Conservation (phyloP, 2,113 vertebrate species). For the Alexandromys fortis region DNA sequence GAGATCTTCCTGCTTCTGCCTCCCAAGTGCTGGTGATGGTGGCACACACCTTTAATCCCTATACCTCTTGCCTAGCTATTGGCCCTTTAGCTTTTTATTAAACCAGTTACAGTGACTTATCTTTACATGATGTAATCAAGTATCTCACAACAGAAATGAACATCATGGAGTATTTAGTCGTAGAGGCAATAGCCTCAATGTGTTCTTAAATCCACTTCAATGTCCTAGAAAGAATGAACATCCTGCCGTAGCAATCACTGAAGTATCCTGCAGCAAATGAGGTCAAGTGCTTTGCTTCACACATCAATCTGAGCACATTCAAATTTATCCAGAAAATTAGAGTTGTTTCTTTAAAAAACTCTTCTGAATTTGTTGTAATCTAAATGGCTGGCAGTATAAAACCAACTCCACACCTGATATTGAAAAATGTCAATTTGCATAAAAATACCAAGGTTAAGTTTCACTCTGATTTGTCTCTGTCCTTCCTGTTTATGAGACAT, state of each 20-base stretch:
- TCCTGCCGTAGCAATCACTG: slow-evolving; percentile 66
- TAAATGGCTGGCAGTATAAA: slow-evolving; percentile 81
- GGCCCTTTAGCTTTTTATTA: neutral
- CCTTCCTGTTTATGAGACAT: slow-evolving; percentile 39
- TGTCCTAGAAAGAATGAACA: slow-evolving; percentile 54
- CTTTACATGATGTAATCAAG: neutral
- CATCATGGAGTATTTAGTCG: slow-evolving; percentile 53
- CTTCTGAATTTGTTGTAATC: slow-evolving; percentile 81
- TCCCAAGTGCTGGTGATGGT: too few relatives aligned
- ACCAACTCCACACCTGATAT: slow-evolving; percentile 72
- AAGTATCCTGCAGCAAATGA: slow-evolving; percentile 75
- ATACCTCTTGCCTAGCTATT: neutral
- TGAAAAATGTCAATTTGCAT: slow-evolving; percentile 56
- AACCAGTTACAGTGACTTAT: neutral
- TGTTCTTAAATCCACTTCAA: slow-evolving; percentile 53
- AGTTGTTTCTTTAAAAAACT: slow-evolving; percentile 28
- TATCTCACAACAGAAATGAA: neutral
- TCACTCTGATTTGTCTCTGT: slow-evolving; percentile 49
- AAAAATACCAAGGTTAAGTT: slow-evolving; percentile 39
- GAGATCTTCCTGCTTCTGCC: too few relatives aligned
- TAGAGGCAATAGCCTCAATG: slow-evolving; percentile 1
- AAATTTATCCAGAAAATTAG: slow-evolving; percentile 76
- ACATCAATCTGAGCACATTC: slow-evolving; percentile 82
- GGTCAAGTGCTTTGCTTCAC: slow-evolving; percentile 51
- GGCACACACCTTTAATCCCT: too few relatives aligned